phyloP scores from a whole-genome alignment of 1,140 invertebrate genomes.

The Halotydeus destructor region DNA sequence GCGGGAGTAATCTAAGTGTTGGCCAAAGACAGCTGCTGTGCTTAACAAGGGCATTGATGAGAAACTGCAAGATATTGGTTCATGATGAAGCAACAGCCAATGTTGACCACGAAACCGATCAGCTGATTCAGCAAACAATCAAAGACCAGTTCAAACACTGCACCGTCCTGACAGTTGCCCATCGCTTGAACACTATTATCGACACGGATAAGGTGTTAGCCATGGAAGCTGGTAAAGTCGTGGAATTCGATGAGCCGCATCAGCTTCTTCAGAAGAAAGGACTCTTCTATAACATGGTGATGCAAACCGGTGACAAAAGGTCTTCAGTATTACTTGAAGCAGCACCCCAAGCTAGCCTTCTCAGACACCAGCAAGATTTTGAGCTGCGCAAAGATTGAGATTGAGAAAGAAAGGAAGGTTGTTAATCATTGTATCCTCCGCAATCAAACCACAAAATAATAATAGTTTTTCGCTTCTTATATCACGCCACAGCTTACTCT shows the following conservation, averaged over 20 bases:
- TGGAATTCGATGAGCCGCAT: constrained; percentile 73
- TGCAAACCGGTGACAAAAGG: constrained; percentile 11
- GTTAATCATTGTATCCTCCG: too few species aligned
- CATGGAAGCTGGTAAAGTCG: constrained; percentile 35
- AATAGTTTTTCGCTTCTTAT: too few species aligned
- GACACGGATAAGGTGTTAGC: constrained; percentile 17
- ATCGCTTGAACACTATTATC: constrained; percentile 24
- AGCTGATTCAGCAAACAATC: constrained; percentile 24
- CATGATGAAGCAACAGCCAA: constrained; percentile 52
- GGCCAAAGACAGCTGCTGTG: constrained; percentile 52
- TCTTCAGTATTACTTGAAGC: too few species aligned
- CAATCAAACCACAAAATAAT: too few species aligned
- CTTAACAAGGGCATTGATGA: constrained; percentile 43
- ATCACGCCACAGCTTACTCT: too few species aligned
- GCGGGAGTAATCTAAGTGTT: constrained; percentile 37
- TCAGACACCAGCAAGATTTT: too few species aligned
- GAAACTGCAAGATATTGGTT: constrained; percentile 39
- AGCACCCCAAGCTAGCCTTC: too few species aligned
- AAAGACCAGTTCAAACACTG: constrained; percentile 8
- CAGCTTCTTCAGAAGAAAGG: constrained; percentile 30
- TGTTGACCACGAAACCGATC: constrained; percentile 45
- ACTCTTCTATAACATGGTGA: constrained; percentile 12
- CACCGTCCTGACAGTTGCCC: constrained; percentile 24
- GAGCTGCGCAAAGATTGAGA: too few species aligned
- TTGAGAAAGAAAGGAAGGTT: too few species aligned